Percentiles rank a stretch among this genome's conserved stretches.
Conservation (phyloP, 2,888 invertebrate genomes). For the Apotomis turbidana region DNA sequence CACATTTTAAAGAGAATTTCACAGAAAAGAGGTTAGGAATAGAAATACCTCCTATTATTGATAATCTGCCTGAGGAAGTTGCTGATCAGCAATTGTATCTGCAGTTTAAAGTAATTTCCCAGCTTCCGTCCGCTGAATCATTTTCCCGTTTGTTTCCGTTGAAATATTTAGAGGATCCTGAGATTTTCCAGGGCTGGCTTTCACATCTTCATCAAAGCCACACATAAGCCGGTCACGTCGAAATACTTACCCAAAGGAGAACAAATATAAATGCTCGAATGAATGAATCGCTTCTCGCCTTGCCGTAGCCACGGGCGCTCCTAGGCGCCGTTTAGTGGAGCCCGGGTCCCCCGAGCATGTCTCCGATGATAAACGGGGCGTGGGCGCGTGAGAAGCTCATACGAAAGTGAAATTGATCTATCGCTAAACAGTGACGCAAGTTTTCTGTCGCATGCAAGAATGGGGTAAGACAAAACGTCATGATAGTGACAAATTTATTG, state of each 20-base stretch:
- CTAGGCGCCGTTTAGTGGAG: slow-evolving; percentile 23
- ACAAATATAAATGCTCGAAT: background rate
- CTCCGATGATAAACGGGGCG: slow-evolving; percentile 25
- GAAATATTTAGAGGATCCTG: too few relatives aligned
- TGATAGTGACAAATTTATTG: background rate
- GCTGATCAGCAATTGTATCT: too few relatives aligned
- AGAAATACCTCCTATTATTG: too few relatives aligned
- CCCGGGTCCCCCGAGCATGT: slow-evolving; percentile 2
- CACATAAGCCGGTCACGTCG: background rate
- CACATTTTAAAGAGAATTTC: too few relatives aligned
- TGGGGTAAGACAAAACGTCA: slow-evolving; percentile 2
- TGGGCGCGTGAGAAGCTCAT: slow-evolving; percentile 33
- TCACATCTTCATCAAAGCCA: too few relatives aligned
- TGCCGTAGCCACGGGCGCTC: background rate
- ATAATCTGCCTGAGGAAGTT: too few relatives aligned
- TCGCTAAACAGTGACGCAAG: slow-evolving; percentile 18
- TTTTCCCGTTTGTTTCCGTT: too few relatives aligned
- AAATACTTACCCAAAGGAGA: background rate
- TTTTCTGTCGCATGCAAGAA: slow-evolving; percentile 1
- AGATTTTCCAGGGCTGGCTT: too few relatives aligned
- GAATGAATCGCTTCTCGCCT: slow-evolving; percentile 3
- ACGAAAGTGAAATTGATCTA: slow-evolving; percentile 35
- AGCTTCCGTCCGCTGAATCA: too few relatives aligned
- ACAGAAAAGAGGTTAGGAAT: too few relatives aligned
- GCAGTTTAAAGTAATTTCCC: too few relatives aligned